These are phyloP conservation scores for Syngnathus scovelli DNA, from an alignment of 2,113 vertebrate species.

Conservation along the genomic window DNA sequence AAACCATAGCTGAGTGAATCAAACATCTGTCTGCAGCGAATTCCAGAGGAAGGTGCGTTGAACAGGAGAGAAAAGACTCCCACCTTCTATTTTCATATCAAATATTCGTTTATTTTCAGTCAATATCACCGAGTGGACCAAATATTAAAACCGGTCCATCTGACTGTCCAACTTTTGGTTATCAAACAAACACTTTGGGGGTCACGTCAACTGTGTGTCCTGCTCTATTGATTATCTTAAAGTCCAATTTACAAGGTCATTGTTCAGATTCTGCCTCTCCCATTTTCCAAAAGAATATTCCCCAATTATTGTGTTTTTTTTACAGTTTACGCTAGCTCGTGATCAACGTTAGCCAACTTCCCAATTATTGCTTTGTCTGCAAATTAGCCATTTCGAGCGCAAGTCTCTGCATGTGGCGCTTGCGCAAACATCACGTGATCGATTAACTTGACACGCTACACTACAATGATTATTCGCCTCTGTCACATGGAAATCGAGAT, in stretches of 20 bases:
- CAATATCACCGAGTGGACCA: too few relatives aligned
- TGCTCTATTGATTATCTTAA: slow-evolving; percentile 5
- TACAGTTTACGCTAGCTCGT: neutral
- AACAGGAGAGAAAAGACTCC: neutral
- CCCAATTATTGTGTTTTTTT: too few relatives aligned
- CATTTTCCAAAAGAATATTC: too few relatives aligned
- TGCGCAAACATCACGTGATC: too few relatives aligned
- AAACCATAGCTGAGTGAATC: neutral
- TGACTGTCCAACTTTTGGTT: neutral
- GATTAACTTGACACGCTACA: neutral
- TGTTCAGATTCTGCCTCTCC: neutral
- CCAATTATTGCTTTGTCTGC: too few relatives aligned
- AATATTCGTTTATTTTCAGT: too few relatives aligned
- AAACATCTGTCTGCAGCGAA: neutral
- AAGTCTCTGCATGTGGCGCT: too few relatives aligned
- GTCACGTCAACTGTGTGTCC: slow-evolving; percentile 2
- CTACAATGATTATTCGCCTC: neutral
- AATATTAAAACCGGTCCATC: too few relatives aligned
- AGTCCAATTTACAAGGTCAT: neutral
- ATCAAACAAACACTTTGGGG: neutral
- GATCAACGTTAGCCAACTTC: too few relatives aligned
- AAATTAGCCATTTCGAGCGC: too few relatives aligned
- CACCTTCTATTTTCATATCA: neutral
- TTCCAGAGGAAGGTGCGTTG: slow-evolving; percentile 8
- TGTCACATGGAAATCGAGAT: neutral